Evolutionary conservation across 2,113 vertebrate species (phyloP), one percentile per base, ranked within the genome.

Genomic region (Dipodomys ordii): DNA sequence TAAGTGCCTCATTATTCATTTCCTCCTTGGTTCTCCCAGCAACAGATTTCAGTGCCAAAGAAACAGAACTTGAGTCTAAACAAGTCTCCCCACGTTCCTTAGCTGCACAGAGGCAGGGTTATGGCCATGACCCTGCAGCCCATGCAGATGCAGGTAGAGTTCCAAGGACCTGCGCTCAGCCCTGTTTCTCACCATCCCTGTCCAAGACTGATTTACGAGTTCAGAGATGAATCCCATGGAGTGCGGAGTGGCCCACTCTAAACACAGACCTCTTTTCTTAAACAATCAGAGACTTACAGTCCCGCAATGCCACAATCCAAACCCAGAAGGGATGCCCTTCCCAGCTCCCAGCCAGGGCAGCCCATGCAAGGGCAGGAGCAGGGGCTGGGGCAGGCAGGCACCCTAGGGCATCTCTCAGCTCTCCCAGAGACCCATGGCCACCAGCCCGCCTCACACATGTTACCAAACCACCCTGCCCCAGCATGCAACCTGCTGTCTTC

Each of bases 391-490:
- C 83, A 81, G 60, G 62, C 16, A 39, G 53, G 74, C n/a, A 57
- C n/a, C 27, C 77, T 2, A 8, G 74, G 35, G 65, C 3, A 0
- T 62, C 78, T 62, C 69, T 8, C 69, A 76, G 19, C 67, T 57
- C 49, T 87, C 65, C 18, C 73, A 35, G 64, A 64, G 91, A 91
- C 87, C 87, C 78, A 22, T 85, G 92, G 92, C 30, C 10, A 35
- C 83, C 82, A 60, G 53, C 83, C 82, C 57, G 53, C 91, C 69
- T 95, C 91, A 85, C 64, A 68, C 88, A 81, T 87, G 78, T 19
- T 73, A 85, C 90, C 57, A 79, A 92, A 90, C 72, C 85, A 96
- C 71, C 83, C 78, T 57, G 72, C 93, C 88, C 53, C 53, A 57
- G 88, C 73, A 86, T 44, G 72, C 89, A 93, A 44, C 71, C 68